Evolutionary conservation across 2,797 vertebrate species (phyloP).

Genomic region (Amblyopsis hoosieri): DNA sequence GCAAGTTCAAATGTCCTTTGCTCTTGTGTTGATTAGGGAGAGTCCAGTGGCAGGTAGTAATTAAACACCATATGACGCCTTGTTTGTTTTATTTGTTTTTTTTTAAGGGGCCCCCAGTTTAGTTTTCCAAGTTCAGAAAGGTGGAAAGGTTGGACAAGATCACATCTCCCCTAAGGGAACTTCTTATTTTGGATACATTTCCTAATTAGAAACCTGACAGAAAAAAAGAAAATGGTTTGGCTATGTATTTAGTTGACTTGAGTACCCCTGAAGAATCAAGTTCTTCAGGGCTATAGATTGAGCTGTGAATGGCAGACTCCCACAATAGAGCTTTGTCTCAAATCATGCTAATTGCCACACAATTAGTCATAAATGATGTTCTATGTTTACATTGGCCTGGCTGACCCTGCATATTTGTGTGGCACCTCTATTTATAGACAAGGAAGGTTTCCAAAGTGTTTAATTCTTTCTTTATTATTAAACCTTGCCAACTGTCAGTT

Average conservation of each 20-base stretch:
- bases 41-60: slow-evolving; percentile 18
- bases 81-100: slow-evolving; percentile 14
- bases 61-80: slow-evolving; percentile 35
- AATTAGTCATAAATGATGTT: background rate
- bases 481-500: too few species aligned
- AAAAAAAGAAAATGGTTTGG: too few species aligned
- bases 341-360: slow-evolving; percentile 7
- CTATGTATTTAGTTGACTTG: too few species aligned
- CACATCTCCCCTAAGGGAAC: slow-evolving; percentile 4
- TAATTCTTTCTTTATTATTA: too few species aligned
- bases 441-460: too few species aligned
- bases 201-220: slow-evolving; percentile 37
- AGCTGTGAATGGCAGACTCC: slow-evolving; percentile 3
- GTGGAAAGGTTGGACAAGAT: slow-evolving; percentile 33
- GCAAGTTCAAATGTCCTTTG: slow-evolving; percentile 5
- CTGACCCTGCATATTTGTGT: too few species aligned
- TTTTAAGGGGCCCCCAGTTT: too few species aligned
- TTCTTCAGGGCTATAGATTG: slow-evolving; percentile 25
- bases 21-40: slow-evolving; percentile 12
- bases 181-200: slow-evolving; percentile 29
- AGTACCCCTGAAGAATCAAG: background rate
- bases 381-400: too few species aligned
- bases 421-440: too few species aligned
- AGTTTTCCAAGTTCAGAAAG: slow-evolving; percentile 7
- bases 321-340: slow-evolving; percentile 1